Percentiles rank a stretch among this genome's conserved stretches.
Evolutionary conservation across 2,797 vertebrate species (phyloP).

Genomic region (Centroberyx gerrardi): DNA sequence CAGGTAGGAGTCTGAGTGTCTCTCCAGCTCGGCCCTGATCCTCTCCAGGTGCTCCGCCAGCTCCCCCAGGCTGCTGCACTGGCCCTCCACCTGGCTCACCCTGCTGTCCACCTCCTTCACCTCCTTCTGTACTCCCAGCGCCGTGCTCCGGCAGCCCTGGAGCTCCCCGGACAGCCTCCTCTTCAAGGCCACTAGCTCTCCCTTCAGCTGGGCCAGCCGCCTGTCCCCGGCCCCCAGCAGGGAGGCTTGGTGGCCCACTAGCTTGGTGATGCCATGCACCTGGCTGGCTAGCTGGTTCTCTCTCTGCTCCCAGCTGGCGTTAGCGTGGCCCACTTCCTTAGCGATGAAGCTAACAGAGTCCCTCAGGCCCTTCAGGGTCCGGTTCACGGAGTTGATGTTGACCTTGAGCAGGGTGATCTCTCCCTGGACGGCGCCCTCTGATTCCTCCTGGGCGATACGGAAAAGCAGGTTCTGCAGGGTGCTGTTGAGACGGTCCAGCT

Average conservation of each 20-base stretch:
- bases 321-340: conserved; percentile 88
- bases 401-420: conserved; percentile 98
- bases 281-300: conserved; percentile 91
- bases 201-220: conserved; percentile 91
- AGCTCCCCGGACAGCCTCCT: conserved; percentile 88
- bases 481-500: conserved; percentile 88
- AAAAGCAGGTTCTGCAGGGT: conserved; percentile 90
- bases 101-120: conserved; percentile 90
- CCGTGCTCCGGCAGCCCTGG: conserved; percentile 89
- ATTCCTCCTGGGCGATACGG: conserved; percentile 86
- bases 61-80: conserved; percentile 87
- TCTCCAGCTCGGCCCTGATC: conserved; percentile 88
- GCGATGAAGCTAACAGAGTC: conserved; percentile 92
- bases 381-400: conserved; percentile 95
- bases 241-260: conserved; percentile 91
- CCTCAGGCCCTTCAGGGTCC: conserved; percentile 93
- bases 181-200: conserved; percentile 91
- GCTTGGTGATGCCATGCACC: conserved; percentile 93
- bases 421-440: conserved; percentile 88
- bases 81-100: conserved; percentile 89
- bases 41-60: conserved; percentile 87
- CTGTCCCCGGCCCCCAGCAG: conserved; percentile 91
- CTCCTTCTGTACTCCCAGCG: conserved; percentile 88
- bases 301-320: conserved; percentile 90
- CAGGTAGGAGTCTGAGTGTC: conserved; percentile 90